Evolutionary conservation across 2,113 vertebrate genomes (phyloP).

Genomic region (Rousettus leschenaultii): DNA sequence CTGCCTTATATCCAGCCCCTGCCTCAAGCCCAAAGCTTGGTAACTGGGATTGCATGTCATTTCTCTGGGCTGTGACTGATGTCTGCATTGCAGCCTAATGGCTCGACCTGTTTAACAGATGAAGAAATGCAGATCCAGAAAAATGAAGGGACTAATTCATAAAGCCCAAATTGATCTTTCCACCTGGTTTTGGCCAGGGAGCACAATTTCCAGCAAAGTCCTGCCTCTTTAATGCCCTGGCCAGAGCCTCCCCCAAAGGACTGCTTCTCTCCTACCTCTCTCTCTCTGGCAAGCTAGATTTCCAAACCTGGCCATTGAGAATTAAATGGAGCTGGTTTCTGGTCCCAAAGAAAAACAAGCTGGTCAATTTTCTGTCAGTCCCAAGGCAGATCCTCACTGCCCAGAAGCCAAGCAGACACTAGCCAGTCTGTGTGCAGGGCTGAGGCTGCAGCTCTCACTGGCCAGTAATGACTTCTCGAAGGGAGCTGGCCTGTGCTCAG

Average conservation of each 20-base stretch:
- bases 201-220: conserved; percentile 64
- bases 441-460: background rate
- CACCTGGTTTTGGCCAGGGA: conserved; percentile 66
- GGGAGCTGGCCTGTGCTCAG: conserved; percentile 63
- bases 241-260: conserved; percentile 37
- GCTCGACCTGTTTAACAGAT: background rate
- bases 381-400: conserved; percentile 46
- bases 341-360: conserved; percentile 67
- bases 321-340: conserved; percentile 67
- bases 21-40: background rate
- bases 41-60: background rate
- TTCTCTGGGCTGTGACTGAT: background rate
- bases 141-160: conserved; percentile 68
- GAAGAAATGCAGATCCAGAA: conserved; percentile 40
- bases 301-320: conserved; percentile 56
- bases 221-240: conserved; percentile 38
- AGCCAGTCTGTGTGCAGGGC: conserved; percentile 51
- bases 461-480: conserved; percentile 55
- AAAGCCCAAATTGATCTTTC: conserved; percentile 67
- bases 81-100: background rate
- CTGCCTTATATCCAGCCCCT: background rate
- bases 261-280: background rate
- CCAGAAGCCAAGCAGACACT: conserved; percentile 65
- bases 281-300: background rate
- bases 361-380: conserved; percentile 62